phyloP scores from a whole-genome alignment of 2,797 vertebrate species.

The Poecilia picta region DNA sequence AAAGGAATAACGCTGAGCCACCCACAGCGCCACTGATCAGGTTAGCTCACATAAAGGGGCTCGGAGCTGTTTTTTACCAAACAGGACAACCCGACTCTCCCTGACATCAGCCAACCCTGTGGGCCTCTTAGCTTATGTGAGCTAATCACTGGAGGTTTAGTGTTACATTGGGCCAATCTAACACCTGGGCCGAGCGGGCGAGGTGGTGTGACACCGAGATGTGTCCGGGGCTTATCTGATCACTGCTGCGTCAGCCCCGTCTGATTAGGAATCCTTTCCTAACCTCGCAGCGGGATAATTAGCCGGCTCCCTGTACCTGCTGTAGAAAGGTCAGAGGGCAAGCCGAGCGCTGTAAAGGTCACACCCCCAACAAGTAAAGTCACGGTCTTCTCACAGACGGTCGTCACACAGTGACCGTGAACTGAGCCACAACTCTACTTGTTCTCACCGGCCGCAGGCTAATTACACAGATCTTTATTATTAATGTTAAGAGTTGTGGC shows the following conservation, averaged over 20 bases:
- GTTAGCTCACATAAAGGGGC: conserved; percentile 64
- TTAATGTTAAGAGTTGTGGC: neutral
- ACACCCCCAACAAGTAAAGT: conserved; percentile 42
- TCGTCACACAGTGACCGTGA: conserved; percentile 39
- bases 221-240: conserved; percentile 82
- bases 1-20: conserved; percentile 58
- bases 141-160: conserved; percentile 80
- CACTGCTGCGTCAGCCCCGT: conserved; percentile 71
- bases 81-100: conserved; percentile 63
- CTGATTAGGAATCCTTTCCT: conserved; percentile 81
- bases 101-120: conserved; percentile 54
- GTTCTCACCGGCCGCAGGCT: neutral
- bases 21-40: conserved; percentile 70
- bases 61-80: conserved; percentile 56
- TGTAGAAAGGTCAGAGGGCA: conserved; percentile 65
- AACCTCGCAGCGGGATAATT: conserved; percentile 74
- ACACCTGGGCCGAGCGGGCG: conserved; percentile 80
- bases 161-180: conserved; percentile 82
- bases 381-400: conserved; percentile 6
- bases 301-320: conserved; percentile 70
- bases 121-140: conserved; percentile 79
- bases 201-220: conserved; percentile 69
- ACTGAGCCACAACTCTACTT: conserved; percentile 22
- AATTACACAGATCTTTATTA: neutral
- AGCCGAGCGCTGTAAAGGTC: conserved; percentile 45